phyloP scores from a whole-genome alignment of 2,888 invertebrate species.

The Cataglyphis rosenhaueri region DNA sequence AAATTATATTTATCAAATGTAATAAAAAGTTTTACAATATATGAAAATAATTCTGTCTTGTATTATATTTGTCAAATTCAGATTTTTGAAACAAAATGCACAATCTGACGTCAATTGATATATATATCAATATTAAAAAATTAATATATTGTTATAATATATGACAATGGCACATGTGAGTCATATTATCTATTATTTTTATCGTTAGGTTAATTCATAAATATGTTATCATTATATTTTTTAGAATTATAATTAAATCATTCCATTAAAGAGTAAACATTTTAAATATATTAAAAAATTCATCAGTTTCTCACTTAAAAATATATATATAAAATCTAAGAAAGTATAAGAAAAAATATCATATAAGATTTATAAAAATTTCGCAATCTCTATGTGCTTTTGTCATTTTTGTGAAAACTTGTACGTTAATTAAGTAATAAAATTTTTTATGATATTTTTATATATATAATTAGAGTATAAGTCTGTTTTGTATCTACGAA shows the following conservation, averaged over 20 bases:
- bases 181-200: not conserved
- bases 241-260: not conserved
- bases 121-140: not conserved
- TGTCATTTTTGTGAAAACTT: not conserved
- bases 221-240: not conserved
- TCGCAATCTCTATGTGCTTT: not conserved
- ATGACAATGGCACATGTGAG: not conserved
- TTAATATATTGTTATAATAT: not conserved
- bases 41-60: not conserved
- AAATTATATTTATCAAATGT: conserved; percentile 14
- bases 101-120: not conserved
- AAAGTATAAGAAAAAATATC: not conserved
- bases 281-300: not conserved
- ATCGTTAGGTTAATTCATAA: not conserved
- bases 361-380: not conserved
- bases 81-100: not conserved
- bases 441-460: not conserved
- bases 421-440: not conserved
- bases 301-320: not conserved
- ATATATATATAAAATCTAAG: not conserved
- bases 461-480: not conserved
- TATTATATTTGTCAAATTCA: not conserved
- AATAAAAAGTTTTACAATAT: conserved; percentile 6
- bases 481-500: not conserved
- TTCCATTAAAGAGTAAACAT: not conserved